These are phyloP conservation scores for Aleadryas rufinucha DNA, from an alignment of 2,113 vertebrate genomes.

Conservation along the genomic window DNA sequence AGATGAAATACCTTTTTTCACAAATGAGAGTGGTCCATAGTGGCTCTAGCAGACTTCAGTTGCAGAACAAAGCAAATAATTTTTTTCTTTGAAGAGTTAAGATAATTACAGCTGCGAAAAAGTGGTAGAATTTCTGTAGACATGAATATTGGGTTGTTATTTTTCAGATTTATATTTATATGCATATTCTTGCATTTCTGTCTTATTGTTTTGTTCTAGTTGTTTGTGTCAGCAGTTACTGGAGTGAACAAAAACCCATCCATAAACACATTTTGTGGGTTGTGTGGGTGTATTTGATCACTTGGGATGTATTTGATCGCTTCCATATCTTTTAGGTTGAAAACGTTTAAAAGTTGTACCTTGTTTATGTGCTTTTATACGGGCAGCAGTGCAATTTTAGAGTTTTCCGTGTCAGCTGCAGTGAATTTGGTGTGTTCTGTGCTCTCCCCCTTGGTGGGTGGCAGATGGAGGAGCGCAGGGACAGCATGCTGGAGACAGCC, in stretches of 20 bases:
- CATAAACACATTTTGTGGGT: neutral
- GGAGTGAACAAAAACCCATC: neutral
- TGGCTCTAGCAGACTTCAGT: neutral
- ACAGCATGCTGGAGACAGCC: slow-evolving; percentile 91
- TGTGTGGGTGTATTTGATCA: neutral
- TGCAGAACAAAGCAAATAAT: neutral
- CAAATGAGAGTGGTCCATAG: neutral
- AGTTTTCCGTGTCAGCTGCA: neutral
- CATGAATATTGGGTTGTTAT: neutral
- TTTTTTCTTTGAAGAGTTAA: neutral
- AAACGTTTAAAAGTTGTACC: neutral
- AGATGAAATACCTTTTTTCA: neutral
- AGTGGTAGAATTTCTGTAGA: neutral
- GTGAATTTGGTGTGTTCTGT: neutral
- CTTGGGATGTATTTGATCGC: neutral
- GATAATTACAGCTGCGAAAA: neutral
- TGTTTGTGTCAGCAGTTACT: neutral
- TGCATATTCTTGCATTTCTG: neutral
- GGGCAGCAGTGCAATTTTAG: neutral
- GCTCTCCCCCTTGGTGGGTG: neutral
- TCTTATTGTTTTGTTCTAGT: neutral
- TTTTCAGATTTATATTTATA: neutral
- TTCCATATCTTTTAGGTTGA: neutral
- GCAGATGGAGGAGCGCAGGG: slow-evolving; percentile 90
- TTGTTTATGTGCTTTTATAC: neutral